Conservation (phyloP, 2,888 invertebrate genomes). For the Biston betularia region DNA sequence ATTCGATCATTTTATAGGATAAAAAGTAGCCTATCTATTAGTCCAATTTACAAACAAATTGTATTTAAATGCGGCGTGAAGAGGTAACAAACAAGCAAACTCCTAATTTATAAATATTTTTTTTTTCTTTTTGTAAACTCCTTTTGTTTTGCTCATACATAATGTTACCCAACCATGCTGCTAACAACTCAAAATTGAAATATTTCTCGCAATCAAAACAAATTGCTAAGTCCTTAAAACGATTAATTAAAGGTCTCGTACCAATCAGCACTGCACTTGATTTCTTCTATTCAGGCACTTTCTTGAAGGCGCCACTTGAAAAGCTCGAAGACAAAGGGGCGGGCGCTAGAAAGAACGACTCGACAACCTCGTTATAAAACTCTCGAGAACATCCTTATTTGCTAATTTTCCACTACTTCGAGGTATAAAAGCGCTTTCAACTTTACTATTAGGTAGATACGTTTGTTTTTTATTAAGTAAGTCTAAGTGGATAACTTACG, state of each 20-base stretch:
- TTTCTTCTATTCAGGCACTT: slow-evolving; percentile 32
- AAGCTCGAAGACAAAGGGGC: slow-evolving; percentile 30
- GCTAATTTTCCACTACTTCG: slow-evolving; percentile 45
- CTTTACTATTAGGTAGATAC: slow-evolving; percentile 22
- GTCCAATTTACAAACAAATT: no score
- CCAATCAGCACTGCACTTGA: slow-evolving; percentile 23
- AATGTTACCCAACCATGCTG: no score
- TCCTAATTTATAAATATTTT: no score
- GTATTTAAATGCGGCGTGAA: no score
- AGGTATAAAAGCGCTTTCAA: slow-evolving; percentile 34
- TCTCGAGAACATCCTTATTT: slow-evolving; percentile 38
- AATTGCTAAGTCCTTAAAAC: slow-evolving; percentile 4
- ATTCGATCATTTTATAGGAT: no score
- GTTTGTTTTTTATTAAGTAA: slow-evolving; percentile 26
- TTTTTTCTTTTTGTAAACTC: no score
- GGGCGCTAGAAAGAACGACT: slow-evolving; percentile 41
- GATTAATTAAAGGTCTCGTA: slow-evolving; percentile 18
- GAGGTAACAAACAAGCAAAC: no score
- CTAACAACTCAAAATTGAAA: background rate
- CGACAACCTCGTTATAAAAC: slow-evolving; percentile 51
- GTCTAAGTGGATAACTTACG: slow-evolving; percentile 37
- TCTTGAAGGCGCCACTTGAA: slow-evolving; percentile 25
- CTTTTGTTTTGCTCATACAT: no score
- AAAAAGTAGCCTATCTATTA: no score
- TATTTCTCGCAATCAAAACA: slow-evolving; percentile 1